These are phyloP conservation scores for Aphaenogaster floridana DNA, from an alignment of 1,140 invertebrate species.

Conservation along the genomic window DNA sequence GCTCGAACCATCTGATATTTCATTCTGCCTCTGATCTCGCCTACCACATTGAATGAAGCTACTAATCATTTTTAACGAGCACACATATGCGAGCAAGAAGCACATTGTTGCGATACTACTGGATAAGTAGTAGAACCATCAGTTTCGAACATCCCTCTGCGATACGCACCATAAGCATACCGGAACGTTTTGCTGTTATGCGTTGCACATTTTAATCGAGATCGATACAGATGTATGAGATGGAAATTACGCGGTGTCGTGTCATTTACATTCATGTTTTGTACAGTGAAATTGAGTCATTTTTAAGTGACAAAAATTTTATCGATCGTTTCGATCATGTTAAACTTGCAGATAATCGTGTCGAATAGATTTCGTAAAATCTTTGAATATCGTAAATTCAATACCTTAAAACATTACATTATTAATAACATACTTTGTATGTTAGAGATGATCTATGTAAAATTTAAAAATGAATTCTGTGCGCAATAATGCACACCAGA, in stretches of 20 bases:
- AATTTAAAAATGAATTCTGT: not conserved
- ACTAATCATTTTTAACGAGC: constrained; percentile 78
- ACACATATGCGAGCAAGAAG: constrained; percentile 74
- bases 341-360: not conserved
- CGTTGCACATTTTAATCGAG: constrained; percentile 70
- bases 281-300: not conserved
- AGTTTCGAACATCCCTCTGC: constrained; percentile 60
- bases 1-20: constrained; percentile 72
- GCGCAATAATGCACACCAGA: not conserved
- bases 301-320: constrained; percentile 6
- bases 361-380: not conserved
- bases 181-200: constrained; percentile 68
- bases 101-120: constrained; percentile 66
- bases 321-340: not conserved
- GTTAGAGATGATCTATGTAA: not conserved
- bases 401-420: not conserved
- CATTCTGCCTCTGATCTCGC: constrained; percentile 71
- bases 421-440: not conserved
- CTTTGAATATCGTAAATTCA: not conserved
- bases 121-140: constrained; percentile 64
- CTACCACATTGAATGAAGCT: constrained; percentile 75
- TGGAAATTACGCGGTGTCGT: constrained; percentile 50
- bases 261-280: not conserved
- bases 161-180: constrained; percentile 73
- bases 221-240: constrained; percentile 65